Base-by-base conservation (phyloP, 2,888 invertebrate genomes). In the Zygogramma bicolorata region DNA sequence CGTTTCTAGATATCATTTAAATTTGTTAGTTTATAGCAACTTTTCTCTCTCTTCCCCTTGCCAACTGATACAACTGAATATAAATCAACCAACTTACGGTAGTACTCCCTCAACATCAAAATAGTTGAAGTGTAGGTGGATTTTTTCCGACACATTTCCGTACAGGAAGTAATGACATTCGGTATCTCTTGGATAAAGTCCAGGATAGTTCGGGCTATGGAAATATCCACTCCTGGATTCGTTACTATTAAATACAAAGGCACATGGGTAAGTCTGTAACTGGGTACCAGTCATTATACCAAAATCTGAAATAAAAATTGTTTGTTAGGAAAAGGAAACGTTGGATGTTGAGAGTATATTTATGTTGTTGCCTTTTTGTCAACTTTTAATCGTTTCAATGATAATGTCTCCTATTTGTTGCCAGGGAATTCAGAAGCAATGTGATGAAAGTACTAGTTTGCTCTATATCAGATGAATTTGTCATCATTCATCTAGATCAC, bases 21-120 rank as follows among this genome's bases (percentile, higher is more conserved):
- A n/a, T n/a, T n/a, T n/a, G n/a, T n/a, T n/a, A n/a, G n/a, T n/a
- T n/a, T n/a, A n/a, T n/a, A n/a, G n/a, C n/a, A n/a, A n/a, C n/a
- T n/a, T n/a, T n/a, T n/a, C n/a, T n/a, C n/a, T n/a, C n/a, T n/a
- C n/a, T n/a, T n/a, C n/a, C n/a, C n/a, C n/a, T n/a, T n/a, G n/a
- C n/a, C n/a, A n/a, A n/a, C n/a, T n/a, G n/a, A n/a, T n/a, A n/a
- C n/a, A n/a, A n/a, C n/a, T n/a, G n/a, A n/a, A n/a, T n/a, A n/a
- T n/a, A n/a, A n/a, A n/a, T n/a, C n/a, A n/a, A 13, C 18, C 18
- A 38, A 92, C 94, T 93, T 90, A 98, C 97, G 97, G 97, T 81
- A 93, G 89, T 71, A 97, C 94, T 77, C 98, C 98, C 87, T 98
- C 98, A 53, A 98, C 95, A 85, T 97, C 97, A 85, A 97, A 97